Percentiles rank a stretch among this genome's conserved stretches.
These are phyloP conservation scores for Drosophila subpulchrella DNA, from an alignment of 1,140 invertebrate species.

Conservation along the genomic window DNA sequence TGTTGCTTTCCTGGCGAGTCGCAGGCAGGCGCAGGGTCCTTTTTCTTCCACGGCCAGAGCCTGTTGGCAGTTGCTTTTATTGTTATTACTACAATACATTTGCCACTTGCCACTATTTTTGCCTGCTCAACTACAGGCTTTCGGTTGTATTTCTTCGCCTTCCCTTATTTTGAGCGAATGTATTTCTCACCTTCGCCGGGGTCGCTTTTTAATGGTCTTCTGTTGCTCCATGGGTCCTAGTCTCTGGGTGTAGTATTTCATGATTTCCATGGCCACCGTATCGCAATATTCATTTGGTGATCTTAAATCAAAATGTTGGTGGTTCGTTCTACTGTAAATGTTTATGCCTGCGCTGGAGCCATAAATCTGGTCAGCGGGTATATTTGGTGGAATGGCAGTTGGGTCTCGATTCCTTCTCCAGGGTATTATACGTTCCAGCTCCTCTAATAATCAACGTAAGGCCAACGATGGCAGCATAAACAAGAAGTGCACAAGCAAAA, in stretches of 20 bases:
- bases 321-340: constrained; percentile 4
- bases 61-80: constrained; percentile 77
- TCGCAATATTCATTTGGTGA: constrained; percentile 65
- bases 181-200: constrained; percentile 69
- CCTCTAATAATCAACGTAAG: constrained; percentile 59
- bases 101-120: constrained; percentile 78
- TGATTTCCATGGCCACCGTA: constrained; percentile 63
- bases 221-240: constrained; percentile 12
- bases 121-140: constrained; percentile 54
- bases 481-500: constrained; percentile 12
- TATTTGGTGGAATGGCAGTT: neutral
- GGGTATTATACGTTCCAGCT: constrained; percentile 31
- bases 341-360: constrained; percentile 10
- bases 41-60: constrained; percentile 19
- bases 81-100: constrained; percentile 82
- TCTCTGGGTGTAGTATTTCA: constrained; percentile 54
- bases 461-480: constrained; percentile 39
- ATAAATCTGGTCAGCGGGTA: constrained; percentile 7
- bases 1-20: constrained; percentile 49
- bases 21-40: constrained; percentile 12
- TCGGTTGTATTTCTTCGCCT: constrained; percentile 19
- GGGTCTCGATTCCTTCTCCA: neutral
- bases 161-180: constrained; percentile 52
- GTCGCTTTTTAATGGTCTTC: constrained; percentile 59
- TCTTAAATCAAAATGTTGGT: constrained; percentile 71